Base-by-base conservation (phyloP, 2,113 vertebrate genomes). In the Syrmaticus mikado region DNA sequence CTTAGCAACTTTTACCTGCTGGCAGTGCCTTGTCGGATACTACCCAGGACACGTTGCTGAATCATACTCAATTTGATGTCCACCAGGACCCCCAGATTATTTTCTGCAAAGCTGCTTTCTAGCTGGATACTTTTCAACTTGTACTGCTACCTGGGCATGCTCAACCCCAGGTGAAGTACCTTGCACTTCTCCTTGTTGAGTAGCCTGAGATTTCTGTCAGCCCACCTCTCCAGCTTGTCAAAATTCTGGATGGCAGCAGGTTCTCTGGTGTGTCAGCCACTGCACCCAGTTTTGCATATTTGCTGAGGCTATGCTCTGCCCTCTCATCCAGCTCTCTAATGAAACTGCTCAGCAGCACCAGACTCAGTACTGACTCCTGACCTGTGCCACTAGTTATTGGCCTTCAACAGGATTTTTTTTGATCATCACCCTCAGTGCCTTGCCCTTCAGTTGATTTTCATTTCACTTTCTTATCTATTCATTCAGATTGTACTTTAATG, bases 1-100 rank as follows among this genome's bases (percentile, higher is more conserved):
- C 48, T 50, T 50, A 24, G 22, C 48, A 24, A 24, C 40, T 50
- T 41, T 41, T 16, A 11, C 32, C 15, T 83, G 16, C 21, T 82
- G 52, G 25, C 48, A 46, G 0, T 38, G 8, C 18, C 55, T 0
- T n/a, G 78, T 70, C 32, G 73, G 40, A 32, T 28, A 41, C 53
- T 55, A 14, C 32, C 20, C 8, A 28, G 67, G 36, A 25, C n/a
- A 10, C 4, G 0, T 32, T 36, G 10, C 32, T 87, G 40, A 21
- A 10, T 82, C 8, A 3, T 15, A 20, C 38, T 50, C 45, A 41
- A 2, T 27, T 34, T 43, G 19, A 32, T 45, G 40, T 58, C 13
- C 6, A 0, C 18, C 9, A 19, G 27, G 18, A 62, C 57, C 7
- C 38, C 14, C n/a, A 45, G 27, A 20, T 13, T n/a, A 20, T 62